Percentiles rank a stretch among this genome's conserved stretches.
phyloP scores from a whole-genome alignment of 2,113 vertebrate species.

The Willisornis vidua region DNA sequence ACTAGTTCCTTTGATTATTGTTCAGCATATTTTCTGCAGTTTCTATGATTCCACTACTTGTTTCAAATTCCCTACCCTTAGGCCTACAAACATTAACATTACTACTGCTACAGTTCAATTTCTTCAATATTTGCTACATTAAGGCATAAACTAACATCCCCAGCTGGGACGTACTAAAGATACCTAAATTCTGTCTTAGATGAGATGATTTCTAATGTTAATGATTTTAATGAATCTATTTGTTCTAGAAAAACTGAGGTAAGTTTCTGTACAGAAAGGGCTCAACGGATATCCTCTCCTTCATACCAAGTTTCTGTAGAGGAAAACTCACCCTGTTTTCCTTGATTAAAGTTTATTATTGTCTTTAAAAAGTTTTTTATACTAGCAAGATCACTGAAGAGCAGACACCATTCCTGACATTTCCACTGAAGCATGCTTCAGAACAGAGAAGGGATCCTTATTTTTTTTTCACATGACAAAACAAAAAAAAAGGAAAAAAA shows the following conservation, averaged over 20 bases:
- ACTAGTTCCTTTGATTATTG: no score
- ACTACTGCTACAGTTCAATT: no score
- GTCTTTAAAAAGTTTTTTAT: not conserved
- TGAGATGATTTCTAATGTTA: not conserved
- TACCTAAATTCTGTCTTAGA: not conserved
- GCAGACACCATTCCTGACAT: not conserved
- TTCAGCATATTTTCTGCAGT: no score
- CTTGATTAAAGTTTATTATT: not conserved
- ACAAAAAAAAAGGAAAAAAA: not conserved
- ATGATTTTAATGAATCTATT: not conserved
- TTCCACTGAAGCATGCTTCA: not conserved
- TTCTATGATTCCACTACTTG: no score
- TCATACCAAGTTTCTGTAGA: not conserved
- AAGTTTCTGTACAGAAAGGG: not conserved
- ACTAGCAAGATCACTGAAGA: not conserved
- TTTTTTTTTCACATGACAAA: not conserved
- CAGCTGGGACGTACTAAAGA: not conserved
- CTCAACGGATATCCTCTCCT: not conserved
- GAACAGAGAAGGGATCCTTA: not conserved
- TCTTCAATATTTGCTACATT: no score
- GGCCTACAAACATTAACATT: no score
- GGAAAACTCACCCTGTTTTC: not conserved
- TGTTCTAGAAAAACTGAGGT: not conserved
- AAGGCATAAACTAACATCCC: not conserved
- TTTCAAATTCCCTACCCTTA: no score